Percentiles rank a stretch among this genome's conserved stretches.
Evolutionary conservation across 2,113 vertebrate species (phyloP).

Genomic region (Pterocles orientalis): DNA sequence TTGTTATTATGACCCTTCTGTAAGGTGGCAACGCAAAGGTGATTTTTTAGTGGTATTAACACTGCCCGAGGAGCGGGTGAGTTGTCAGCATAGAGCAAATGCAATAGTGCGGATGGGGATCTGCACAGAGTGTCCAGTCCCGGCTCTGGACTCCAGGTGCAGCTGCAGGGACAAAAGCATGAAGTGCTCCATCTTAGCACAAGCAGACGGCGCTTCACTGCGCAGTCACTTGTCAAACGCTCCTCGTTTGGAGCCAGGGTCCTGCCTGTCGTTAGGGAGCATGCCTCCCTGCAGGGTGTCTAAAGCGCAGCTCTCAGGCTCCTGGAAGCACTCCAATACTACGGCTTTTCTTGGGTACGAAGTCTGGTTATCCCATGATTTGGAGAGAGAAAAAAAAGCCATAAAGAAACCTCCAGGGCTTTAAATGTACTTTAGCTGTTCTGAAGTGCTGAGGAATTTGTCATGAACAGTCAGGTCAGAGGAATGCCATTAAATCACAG

Average conservation of each 20-base stretch:
- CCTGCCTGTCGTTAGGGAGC: neutral
- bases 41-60: neutral
- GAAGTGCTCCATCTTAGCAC: neutral
- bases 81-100: neutral
- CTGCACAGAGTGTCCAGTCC: neutral
- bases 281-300: neutral
- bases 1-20: neutral
- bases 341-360: neutral
- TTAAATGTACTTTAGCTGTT: neutral
- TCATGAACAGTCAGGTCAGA: neutral
- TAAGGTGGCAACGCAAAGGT: neutral
- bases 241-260: neutral
- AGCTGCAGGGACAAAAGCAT: constrained; percentile 1
- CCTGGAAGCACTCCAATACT: neutral
- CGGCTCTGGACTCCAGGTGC: neutral
- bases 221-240: neutral
- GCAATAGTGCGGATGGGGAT: neutral
- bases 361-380: neutral
- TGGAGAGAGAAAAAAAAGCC: neutral
- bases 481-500: constrained; percentile 23
- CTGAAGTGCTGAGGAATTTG: constrained; percentile 18
- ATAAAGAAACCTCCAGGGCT: neutral
- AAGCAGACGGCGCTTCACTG: constrained; percentile 7
- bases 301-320: neutral
- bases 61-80: neutral